Percentiles rank a stretch among this genome's conserved stretches.
phyloP scores from a whole-genome alignment of 1,140 invertebrate species.

The Neotoxoptera formosana region DNA sequence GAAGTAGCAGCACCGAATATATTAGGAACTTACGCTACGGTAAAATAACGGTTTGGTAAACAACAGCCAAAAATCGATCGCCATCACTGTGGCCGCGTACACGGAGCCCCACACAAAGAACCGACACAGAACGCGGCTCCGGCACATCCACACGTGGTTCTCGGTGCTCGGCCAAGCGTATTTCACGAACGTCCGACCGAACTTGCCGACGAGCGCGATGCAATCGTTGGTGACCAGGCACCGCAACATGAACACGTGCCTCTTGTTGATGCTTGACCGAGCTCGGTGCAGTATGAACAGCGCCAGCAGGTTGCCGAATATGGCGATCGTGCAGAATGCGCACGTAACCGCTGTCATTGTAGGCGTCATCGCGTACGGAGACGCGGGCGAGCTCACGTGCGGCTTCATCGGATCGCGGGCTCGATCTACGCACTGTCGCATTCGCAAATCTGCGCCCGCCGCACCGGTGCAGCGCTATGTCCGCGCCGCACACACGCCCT shows the following conservation, averaged over 20 bases:
- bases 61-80: constrained; percentile 84
- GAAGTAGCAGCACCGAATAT: background rate
- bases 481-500: no score
- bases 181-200: constrained; percentile 69
- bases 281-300: constrained; percentile 68
- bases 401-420: no score
- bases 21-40: constrained; percentile 74
- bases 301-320: constrained; percentile 70
- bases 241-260: constrained; percentile 80
- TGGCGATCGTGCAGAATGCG: constrained; percentile 68
- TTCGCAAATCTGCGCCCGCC: no score
- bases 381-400: no score
- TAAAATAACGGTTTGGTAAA: constrained; percentile 85
- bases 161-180: constrained; percentile 65
- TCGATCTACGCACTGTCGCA: no score
- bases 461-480: no score
- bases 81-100: constrained; percentile 86
- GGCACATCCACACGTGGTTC: constrained; percentile 68
- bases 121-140: constrained; percentile 75
- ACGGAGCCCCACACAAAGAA: constrained; percentile 85
- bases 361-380: no score
- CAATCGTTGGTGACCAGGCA: constrained; percentile 82
- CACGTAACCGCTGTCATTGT: background rate
- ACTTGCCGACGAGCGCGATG: constrained; percentile 69
- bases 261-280: constrained; percentile 71